phyloP scores from a whole-genome alignment of 2,113 vertebrate species.

The Atherinomorus stipes region DNA sequence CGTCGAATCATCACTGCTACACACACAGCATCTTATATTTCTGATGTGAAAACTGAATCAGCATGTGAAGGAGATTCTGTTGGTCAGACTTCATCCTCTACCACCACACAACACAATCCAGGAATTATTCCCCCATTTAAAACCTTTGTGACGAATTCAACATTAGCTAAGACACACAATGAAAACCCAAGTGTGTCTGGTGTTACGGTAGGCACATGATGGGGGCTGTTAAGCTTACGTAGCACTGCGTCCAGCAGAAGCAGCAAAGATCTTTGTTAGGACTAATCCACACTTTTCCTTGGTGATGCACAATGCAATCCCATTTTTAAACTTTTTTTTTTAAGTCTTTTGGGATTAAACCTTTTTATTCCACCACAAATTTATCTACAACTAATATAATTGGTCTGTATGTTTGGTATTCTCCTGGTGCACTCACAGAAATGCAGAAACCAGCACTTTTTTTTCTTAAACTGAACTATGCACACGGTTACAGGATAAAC shows the following conservation, averaged over 20 bases:
- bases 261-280: neutral
- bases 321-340: neutral
- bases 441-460: neutral
- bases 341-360: neutral
- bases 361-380: neutral
- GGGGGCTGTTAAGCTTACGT: neutral
- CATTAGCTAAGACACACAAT: conserved; percentile 13
- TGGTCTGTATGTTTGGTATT: neutral
- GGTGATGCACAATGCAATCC: conserved; percentile 7
- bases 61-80: conserved; percentile 2
- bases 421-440: neutral
- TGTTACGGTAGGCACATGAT: conserved; percentile 4
- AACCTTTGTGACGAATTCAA: conserved; percentile 5
- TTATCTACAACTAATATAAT: neutral
- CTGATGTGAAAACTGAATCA: conserved; percentile 21
- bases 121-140: neutral
- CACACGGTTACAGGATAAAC: neutral
- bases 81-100: neutral
- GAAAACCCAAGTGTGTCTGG: conserved; percentile 25
- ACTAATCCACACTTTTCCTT: conserved; percentile 10
- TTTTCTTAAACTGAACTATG: neutral
- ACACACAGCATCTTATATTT: conserved; percentile 12
- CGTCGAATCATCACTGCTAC: neutral
- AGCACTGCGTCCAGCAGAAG: conserved; percentile 10
- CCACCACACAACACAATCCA: neutral